A percentile compares a stretch with the other conserved stretches of the same genome.
Conservation (phyloP, 37 sponge, comb jelly and placozoan genomes). For the Mnemiopsis leidyi region DNA sequence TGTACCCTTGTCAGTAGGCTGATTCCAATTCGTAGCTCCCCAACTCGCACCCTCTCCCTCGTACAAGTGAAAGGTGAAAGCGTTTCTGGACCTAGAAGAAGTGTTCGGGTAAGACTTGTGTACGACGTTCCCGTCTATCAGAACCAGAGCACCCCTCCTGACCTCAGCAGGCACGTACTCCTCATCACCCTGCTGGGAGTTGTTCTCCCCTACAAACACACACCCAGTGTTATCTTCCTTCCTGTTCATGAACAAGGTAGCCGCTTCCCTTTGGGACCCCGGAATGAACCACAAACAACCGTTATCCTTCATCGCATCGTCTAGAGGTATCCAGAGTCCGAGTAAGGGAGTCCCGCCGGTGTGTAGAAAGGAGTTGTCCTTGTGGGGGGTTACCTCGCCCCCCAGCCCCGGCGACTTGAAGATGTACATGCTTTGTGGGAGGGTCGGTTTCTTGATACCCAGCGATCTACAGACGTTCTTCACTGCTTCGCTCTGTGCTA, state of each 20-base stretch:
- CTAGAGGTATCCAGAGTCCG: slow-evolving; percentile 96
- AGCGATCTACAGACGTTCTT: slow-evolving; percentile 71
- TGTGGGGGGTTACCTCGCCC: slow-evolving; percentile 80
- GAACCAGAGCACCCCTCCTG: slow-evolving; percentile 80
- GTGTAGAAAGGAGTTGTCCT: slow-evolving; percentile 88
- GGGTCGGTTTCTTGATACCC: slow-evolving; percentile 74
- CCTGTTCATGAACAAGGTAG: slow-evolving; percentile 65
- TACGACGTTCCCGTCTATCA: slow-evolving; percentile 89
- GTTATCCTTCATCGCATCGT: slow-evolving; percentile 89
- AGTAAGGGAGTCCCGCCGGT: slow-evolving; percentile 79
- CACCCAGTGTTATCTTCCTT: slow-evolving; percentile 39
- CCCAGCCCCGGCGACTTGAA: slow-evolving; percentile 79
- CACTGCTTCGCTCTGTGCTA: slow-evolving; percentile 72
- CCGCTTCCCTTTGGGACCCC: slow-evolving; percentile 76
- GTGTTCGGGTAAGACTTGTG: slow-evolving; percentile 84
- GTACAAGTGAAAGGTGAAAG: slow-evolving; percentile 95
- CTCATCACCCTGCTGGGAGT: slow-evolving; percentile 66
- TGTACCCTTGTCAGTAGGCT: slow-evolving; percentile 54
- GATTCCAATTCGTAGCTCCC: slow-evolving; percentile 87
- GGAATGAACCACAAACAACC: slow-evolving; percentile 97
- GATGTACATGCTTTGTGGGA: slow-evolving; percentile 95
- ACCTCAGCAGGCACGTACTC: slow-evolving; percentile 74
- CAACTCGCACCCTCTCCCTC: slow-evolving; percentile 81
- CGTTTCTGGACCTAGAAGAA: slow-evolving; percentile 79
- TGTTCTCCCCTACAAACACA: slow-evolving; percentile 57